A percentile compares a stretch with the other conserved stretches of the same genome.
Evolutionary conservation across 2,797 vertebrate species (phyloP).

Genomic region (Valencia hispanica): DNA sequence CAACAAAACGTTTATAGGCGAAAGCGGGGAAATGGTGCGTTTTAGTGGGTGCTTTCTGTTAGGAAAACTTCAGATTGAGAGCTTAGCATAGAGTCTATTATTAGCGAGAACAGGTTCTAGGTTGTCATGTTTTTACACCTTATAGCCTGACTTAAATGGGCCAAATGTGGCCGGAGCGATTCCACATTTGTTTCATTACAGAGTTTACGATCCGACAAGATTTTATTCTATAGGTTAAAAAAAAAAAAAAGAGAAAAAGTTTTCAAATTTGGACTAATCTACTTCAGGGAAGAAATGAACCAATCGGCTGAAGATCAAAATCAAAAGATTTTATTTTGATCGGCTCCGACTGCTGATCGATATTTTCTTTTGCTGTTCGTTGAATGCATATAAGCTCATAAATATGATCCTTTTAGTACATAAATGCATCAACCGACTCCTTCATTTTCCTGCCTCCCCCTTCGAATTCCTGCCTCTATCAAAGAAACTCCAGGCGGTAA

Average conservation of each 20-base stretch:
- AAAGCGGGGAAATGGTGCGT: not conserved
- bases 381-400: not conserved
- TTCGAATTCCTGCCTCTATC: too few species aligned
- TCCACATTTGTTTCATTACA: not conserved
- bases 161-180: not conserved
- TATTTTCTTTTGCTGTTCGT: not conserved
- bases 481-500: too few species aligned
- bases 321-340: not conserved
- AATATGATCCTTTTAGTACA: too few species aligned
- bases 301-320: not conserved
- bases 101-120: not conserved
- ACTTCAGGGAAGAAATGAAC: not conserved
- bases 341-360: not conserved
- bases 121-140: not conserved
- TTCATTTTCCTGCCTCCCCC: too few species aligned
- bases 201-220: not conserved
- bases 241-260: not conserved
- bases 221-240: not conserved
- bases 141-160: too few species aligned
- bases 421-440: too few species aligned
- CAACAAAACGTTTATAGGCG: not conserved
- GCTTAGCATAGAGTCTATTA: too few species aligned
- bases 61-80: not conserved
- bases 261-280: not conserved
- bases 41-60: not conserved